A percentile compares a stretch with the other conserved stretches of the same genome.
Evolutionary conservation across 2,797 vertebrate genomes (phyloP).

Genomic region (Cynodonichthys magdalenae): DNA sequence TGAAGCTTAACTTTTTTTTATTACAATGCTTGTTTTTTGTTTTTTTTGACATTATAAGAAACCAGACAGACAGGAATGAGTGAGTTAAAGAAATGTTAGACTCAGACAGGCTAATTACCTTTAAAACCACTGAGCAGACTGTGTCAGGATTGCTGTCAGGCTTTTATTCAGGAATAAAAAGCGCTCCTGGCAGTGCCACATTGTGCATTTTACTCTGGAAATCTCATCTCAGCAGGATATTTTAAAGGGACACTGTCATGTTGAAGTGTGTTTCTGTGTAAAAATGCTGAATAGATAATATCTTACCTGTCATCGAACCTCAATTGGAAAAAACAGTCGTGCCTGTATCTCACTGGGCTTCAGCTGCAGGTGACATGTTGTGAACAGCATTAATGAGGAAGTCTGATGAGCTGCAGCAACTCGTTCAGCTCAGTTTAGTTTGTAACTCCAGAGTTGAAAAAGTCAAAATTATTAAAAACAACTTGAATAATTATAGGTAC

Average conservation of each 20-base stretch:
- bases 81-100: conserved; percentile 30
- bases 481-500: no score
- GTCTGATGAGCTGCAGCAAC: no score
- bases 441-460: no score
- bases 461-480: no score
- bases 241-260: background rate
- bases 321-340: no score
- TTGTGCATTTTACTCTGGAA: conserved; percentile 60
- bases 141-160: conserved; percentile 17
- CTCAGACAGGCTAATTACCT: conserved; percentile 39
- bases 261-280: no score
- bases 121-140: conserved; percentile 31
- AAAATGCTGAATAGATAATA: no score
- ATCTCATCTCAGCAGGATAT: conserved; percentile 55
- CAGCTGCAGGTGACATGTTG: no score
- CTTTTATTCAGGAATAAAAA: conserved; percentile 23
- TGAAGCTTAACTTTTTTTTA: conserved; percentile 69
- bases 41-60: conserved; percentile 25
- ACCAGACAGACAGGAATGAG: conserved; percentile 54
- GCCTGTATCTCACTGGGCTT: no score
- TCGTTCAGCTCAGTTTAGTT: no score
- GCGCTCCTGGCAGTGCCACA: conserved; percentile 44
- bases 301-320: no score
- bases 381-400: no score
- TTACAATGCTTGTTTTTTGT: conserved; percentile 59